Percentiles rank a stretch among this genome's conserved stretches.
Conservation (phyloP, 2,888 invertebrate genomes). For the Hydrotaea diabolus region DNA sequence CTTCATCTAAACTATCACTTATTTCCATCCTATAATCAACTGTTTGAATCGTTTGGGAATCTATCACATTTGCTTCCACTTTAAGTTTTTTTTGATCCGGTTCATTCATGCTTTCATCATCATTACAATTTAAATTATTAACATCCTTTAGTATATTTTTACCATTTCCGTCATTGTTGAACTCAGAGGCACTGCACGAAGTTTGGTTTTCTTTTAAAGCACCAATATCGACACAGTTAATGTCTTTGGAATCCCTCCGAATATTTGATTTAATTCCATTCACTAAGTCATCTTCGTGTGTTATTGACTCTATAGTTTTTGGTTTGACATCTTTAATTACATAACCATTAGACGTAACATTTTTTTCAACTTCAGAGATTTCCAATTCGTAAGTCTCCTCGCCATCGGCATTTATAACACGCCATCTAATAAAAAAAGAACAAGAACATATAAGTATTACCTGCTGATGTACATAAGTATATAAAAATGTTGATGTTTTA, state of each 20-base stretch:
- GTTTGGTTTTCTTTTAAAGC: slow-evolving; percentile 9
- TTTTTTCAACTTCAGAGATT: slow-evolving; percentile 18
- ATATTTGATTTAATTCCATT: neutral
- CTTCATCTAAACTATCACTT: slow-evolving; percentile 82
- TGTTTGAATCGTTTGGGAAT: slow-evolving; percentile 12
- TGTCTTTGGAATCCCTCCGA: slow-evolving; percentile 36
- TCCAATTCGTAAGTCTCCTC: slow-evolving; percentile 34
- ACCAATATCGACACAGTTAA: neutral
- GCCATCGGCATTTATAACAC: slow-evolving; percentile 84
- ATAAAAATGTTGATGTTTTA: no score
- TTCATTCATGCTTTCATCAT: slow-evolving; percentile 40
- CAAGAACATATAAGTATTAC: no score
- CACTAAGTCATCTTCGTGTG: neutral
- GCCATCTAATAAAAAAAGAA: slow-evolving; percentile 83
- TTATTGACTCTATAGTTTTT: slow-evolving; percentile 1
- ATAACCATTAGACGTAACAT: slow-evolving; percentile 46
- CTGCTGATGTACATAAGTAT: no score
- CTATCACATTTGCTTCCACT: slow-evolving; percentile 53
- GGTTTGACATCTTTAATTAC: slow-evolving; percentile 8
- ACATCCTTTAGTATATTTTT: neutral
- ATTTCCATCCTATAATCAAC: neutral
- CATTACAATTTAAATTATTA: slow-evolving; percentile 10
- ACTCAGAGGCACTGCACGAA: neutral
- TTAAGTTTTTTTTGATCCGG: slow-evolving; percentile 60
- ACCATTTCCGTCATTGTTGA: slow-evolving; percentile 18